Evolutionary conservation across 2,113 vertebrate genomes (phyloP).

Genomic region (Cettia cetti): DNA sequence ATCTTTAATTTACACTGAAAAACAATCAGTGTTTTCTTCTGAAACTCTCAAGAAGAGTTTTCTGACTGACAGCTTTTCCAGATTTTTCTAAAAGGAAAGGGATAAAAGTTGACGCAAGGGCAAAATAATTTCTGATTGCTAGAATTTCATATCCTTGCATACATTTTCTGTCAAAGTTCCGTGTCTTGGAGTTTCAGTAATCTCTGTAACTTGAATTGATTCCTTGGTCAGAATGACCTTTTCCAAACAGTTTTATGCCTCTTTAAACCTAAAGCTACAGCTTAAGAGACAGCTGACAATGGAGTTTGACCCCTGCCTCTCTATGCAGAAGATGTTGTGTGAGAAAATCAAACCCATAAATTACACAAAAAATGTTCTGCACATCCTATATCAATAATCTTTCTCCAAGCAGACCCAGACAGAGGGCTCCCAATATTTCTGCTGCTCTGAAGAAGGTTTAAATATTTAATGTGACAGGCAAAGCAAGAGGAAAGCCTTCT

Average conservation of each 20-base stretch:
- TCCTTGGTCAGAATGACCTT: neutral
- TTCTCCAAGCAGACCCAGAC: neutral
- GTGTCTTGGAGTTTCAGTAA: neutral
- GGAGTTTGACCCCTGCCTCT: neutral
- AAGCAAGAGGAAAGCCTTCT: neutral
- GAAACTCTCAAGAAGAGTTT: neutral
- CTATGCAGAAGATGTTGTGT: neutral
- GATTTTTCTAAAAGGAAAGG: neutral
- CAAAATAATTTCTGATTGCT: neutral
- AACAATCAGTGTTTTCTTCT: neutral
- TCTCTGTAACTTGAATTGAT: neutral
- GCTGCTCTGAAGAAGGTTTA: neutral
- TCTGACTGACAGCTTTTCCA: neutral
- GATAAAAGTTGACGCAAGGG: neutral
- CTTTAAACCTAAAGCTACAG: neutral
- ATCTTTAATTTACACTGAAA: neutral
- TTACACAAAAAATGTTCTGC: neutral
- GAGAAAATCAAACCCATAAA: neutral
- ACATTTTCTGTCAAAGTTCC: neutral
- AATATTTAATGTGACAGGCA: conserved; percentile 1
- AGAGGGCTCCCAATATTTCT: neutral
- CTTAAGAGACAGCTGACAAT: neutral
- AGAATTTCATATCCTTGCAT: neutral
- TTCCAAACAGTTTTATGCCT: neutral
- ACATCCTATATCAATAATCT: neutral